These are phyloP conservation scores for Eugnorisma glareosa DNA, from an alignment of 2,888 invertebrate genomes.

Conservation along the genomic window DNA sequence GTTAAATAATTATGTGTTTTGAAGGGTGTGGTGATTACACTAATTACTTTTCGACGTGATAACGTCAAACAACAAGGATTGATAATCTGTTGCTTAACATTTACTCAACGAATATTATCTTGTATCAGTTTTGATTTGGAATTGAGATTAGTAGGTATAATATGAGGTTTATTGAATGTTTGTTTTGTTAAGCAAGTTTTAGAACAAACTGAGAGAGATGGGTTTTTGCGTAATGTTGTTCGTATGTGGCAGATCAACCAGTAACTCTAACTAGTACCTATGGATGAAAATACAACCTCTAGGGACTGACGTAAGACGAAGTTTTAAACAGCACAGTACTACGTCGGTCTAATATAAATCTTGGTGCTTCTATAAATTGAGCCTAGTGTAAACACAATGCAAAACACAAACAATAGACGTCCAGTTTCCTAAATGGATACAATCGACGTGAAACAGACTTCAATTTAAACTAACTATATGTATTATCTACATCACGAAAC, in stretches of 20 bases:
- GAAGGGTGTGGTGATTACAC: slow-evolving; percentile 55
- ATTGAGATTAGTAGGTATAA: slow-evolving; percentile 1
- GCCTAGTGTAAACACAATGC: slow-evolving; percentile 25
- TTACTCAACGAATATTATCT: slow-evolving; percentile 29
- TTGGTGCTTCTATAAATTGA: neutral
- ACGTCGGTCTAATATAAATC: neutral
- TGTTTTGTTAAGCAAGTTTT: slow-evolving; percentile 8
- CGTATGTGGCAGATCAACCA: slow-evolving; percentile 2
- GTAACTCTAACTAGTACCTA: neutral
- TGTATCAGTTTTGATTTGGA: slow-evolving; percentile 27
- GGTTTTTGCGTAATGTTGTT: slow-evolving; percentile 7
- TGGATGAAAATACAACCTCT: neutral
- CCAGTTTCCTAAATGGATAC: slow-evolving; percentile 37
- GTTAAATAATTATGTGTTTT: slow-evolving; percentile 46
- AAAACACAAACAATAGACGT: slow-evolving; percentile 37
- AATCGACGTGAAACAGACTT: slow-evolving; percentile 40
- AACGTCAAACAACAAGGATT: slow-evolving; percentile 55
- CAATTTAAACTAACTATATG: slow-evolving; percentile 32
- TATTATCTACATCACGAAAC: slow-evolving; percentile 20
- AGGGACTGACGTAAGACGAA: neutral
- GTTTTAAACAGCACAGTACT: neutral
- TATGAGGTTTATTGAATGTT: slow-evolving; percentile 14
- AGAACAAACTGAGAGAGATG: neutral
- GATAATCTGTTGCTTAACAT: slow-evolving; percentile 15
- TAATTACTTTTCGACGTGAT: slow-evolving; percentile 59